These are phyloP conservation scores for Paramuricea clavata DNA, from an alignment of 92 coral and sea anemone species.

Conservation along the genomic window DNA sequence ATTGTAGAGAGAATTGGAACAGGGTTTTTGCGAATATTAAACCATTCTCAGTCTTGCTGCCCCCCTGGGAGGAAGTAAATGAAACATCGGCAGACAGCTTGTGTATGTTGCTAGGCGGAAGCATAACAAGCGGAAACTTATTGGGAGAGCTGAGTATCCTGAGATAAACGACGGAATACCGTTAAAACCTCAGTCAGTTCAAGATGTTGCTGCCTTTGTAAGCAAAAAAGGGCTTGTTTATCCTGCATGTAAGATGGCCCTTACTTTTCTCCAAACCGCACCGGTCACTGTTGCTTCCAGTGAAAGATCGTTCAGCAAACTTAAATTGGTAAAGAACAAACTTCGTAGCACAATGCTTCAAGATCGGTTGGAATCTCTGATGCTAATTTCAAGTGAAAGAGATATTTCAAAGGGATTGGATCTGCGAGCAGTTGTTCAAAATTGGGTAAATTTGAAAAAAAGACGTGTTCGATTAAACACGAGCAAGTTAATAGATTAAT, in stretches of 20 bases:
- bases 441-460: constrained; percentile 36
- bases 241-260: not conserved
- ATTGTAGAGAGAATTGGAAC: constrained; percentile 22
- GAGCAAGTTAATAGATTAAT: not conserved
- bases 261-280: constrained; percentile 41
- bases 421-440: constrained; percentile 1
- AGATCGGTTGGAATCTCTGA: constrained; percentile 36
- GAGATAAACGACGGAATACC: constrained; percentile 9
- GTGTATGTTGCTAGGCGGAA: constrained; percentile 30
- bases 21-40: constrained; percentile 15
- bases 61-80: constrained; percentile 16
- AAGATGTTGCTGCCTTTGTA: constrained; percentile 26
- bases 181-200: constrained; percentile 21
- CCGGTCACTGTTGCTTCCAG: constrained; percentile 45
- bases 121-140: constrained; percentile 20
- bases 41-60: constrained; percentile 38
- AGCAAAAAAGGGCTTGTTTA: constrained; percentile 30
- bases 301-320: constrained; percentile 35
- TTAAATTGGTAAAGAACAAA: constrained; percentile 26
- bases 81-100: constrained; percentile 18
- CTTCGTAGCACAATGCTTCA: constrained; percentile 32
- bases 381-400: constrained; percentile 36
- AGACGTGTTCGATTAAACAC: constrained; percentile 4
- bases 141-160: constrained; percentile 30
- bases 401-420: constrained; percentile 5